Evolutionary conservation across 2,888 invertebrate genomes (phyloP).

Genomic region (Cheilosia grossa): DNA sequence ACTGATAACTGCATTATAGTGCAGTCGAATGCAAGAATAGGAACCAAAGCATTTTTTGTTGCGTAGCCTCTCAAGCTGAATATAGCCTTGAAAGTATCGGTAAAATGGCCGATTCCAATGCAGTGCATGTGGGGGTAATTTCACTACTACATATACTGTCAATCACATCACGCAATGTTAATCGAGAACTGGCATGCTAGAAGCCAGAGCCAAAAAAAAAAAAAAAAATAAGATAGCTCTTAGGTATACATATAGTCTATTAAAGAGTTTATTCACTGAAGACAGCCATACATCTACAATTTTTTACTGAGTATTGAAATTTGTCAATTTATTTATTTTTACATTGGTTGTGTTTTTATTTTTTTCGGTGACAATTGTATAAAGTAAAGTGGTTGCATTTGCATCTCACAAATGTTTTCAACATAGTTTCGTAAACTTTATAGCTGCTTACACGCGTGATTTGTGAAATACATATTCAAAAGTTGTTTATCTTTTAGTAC

Average conservation of each 20-base stretch:
- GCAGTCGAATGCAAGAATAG: background rate
- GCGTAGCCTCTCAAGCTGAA: background rate
- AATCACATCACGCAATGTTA: slow-evolving; percentile 28
- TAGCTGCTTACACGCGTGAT: too few relatives aligned
- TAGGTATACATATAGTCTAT: background rate
- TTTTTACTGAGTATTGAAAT: too few relatives aligned
- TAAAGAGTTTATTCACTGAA: slow-evolving; percentile 18
- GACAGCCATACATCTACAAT: background rate
- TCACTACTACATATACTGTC: slow-evolving; percentile 15
- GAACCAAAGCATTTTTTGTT: background rate
- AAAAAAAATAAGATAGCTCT: background rate
- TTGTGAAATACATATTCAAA: too few relatives aligned
- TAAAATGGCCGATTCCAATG: slow-evolving; percentile 24
- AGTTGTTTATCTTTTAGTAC: too few relatives aligned
- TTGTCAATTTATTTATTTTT: too few relatives aligned
- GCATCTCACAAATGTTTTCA: too few relatives aligned
- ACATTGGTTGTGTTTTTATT: too few relatives aligned
- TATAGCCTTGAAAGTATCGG: slow-evolving; percentile 30
- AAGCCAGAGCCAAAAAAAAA: slow-evolving; percentile 2
- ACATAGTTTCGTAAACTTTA: too few relatives aligned
- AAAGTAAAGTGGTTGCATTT: too few relatives aligned
- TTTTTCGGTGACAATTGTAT: too few relatives aligned
- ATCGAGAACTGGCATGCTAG: background rate
- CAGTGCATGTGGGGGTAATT: slow-evolving; percentile 7
- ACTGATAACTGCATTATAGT: slow-evolving; percentile 32